A percentile compares a stretch with the other conserved stretches of the same genome.
These are phyloP conservation scores for Drosophila austrosaltans DNA, from an alignment of 2,888 invertebrate genomes.

Conservation along the genomic window DNA sequence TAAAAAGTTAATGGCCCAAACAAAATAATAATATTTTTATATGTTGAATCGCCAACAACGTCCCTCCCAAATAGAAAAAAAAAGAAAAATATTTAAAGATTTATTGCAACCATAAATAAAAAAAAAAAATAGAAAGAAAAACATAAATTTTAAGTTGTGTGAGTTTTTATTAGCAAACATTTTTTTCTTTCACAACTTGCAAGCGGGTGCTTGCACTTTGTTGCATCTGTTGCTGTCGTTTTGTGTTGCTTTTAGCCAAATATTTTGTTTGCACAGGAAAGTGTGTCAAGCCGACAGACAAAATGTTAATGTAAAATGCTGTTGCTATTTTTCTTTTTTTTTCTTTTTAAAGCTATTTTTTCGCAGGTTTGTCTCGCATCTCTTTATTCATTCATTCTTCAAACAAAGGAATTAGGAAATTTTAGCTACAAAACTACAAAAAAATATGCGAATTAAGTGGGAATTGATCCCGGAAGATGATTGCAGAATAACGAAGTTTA, in stretches of 20 bases:
- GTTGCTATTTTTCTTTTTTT: background rate
- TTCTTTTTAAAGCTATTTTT: background rate
- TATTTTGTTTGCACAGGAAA: constrained; percentile 56
- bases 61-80: background rate
- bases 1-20: background rate
- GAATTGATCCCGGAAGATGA: constrained; percentile 1
- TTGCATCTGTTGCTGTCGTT: constrained; percentile 33
- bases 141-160: constrained; percentile 5
- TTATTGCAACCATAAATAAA: constrained; percentile 10
- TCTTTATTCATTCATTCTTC: background rate
- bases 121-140: constrained; percentile 8
- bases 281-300: constrained; percentile 60
- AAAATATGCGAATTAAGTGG: background rate
- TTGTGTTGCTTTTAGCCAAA: constrained; percentile 19
- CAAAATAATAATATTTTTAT: constrained; percentile 9
- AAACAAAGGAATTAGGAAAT: constrained; percentile 9
- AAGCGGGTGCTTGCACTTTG: constrained; percentile 32
- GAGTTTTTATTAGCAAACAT: constrained; percentile 15
- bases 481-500: background rate
- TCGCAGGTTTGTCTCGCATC: background rate
- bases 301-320: constrained; percentile 39
- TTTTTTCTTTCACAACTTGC: constrained; percentile 33
- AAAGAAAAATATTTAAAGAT: background rate
- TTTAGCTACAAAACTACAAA: background rate
- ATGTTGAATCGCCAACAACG: background rate